Evolutionary conservation across 1,140 invertebrate species (phyloP).

Genomic region (Hylaeus anthracinus): DNA sequence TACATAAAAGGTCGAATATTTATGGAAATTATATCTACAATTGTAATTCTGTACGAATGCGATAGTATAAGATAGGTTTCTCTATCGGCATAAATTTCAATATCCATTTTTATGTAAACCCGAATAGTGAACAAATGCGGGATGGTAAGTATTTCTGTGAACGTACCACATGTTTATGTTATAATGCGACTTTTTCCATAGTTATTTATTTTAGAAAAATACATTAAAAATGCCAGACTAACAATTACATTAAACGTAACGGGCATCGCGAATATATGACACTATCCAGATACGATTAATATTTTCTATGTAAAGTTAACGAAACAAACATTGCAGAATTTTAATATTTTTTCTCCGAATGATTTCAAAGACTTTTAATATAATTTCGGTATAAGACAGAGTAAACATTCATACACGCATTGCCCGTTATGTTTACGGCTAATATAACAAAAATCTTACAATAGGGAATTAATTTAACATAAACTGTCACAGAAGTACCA

Average conservation of each 20-base stretch:
- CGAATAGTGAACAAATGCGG: not conserved
- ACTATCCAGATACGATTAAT: not conserved
- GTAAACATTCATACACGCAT: constrained; percentile 6
- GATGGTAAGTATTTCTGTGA: constrained; percentile 16
- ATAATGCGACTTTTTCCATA: constrained; percentile 37
- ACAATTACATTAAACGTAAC: constrained; percentile 36
- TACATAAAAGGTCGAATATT: not conserved
- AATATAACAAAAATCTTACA: constrained; percentile 48
- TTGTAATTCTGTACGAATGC: not conserved
- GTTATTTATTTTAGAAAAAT: constrained; percentile 55
- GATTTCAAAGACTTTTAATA: not conserved
- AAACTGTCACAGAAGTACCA: constrained; percentile 45
- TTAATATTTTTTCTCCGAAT: not conserved
- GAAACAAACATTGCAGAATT: not conserved
- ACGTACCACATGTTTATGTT: constrained; percentile 17
- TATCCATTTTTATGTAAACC: not conserved
- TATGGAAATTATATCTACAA: not conserved
- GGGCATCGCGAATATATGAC: constrained; percentile 33
- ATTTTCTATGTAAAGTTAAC: not conserved
- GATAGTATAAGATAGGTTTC: not conserved
- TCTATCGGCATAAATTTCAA: not conserved
- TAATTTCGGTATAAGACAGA: too few relatives aligned
- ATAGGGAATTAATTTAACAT: constrained; percentile 44
- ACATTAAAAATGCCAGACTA: constrained; percentile 54
- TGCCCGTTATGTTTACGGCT: constrained; percentile 30